Conservation (phyloP, 2,797 vertebrate species). For the Parauchenoglanis punctatus region DNA sequence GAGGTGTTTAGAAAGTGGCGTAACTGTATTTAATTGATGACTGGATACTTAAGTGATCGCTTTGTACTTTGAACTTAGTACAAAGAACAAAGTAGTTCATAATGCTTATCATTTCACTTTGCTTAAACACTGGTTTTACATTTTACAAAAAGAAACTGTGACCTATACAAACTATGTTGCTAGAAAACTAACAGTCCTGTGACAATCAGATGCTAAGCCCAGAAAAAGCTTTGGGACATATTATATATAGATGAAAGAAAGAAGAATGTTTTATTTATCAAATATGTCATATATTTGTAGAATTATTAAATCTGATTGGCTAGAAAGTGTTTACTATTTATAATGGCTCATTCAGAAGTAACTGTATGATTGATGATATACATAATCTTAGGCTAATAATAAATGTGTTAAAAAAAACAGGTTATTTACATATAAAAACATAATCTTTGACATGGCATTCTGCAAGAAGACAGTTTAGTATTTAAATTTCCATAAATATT, state of each 20-base stretch:
- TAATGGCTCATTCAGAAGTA: background rate
- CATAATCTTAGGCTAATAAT: background rate
- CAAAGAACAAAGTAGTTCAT: background rate
- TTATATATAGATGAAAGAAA: background rate
- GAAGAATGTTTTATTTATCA: background rate
- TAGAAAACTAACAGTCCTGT: background rate
- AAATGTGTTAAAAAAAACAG: background rate
- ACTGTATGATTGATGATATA: background rate
- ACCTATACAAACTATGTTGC: background rate
- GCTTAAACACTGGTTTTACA: background rate
- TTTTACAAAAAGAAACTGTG: background rate
- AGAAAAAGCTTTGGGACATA: background rate
- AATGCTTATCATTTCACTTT: constrained; percentile 21
- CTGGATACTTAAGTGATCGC: background rate
- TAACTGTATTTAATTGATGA: background rate
- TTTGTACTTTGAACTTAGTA: constrained; percentile 11
- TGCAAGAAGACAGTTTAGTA: background rate
- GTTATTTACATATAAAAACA: background rate
- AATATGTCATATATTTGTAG: background rate
- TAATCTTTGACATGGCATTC: background rate
- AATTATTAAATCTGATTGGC: background rate
- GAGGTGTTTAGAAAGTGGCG: background rate
- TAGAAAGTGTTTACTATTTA: background rate
- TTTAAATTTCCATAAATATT: background rate
- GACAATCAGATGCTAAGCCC: background rate